A percentile compares a stretch with the other conserved stretches of the same genome.
Conservation (phyloP, 2,113 vertebrate species). For the Atherinomorus stipes region DNA sequence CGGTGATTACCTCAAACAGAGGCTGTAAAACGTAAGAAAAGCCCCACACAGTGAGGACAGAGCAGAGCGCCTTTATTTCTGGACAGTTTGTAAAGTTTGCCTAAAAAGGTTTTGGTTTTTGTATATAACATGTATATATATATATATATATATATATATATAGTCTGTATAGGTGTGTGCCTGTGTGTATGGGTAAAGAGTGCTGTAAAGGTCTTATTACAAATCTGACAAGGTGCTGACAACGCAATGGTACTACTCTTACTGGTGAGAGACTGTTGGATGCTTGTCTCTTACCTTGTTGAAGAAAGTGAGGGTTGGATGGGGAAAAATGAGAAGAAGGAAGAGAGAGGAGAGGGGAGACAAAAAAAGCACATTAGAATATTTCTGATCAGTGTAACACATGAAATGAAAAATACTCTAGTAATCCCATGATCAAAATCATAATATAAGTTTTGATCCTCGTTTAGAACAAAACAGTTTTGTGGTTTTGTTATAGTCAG, state of each 20-base stretch:
- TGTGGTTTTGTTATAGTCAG: too few species aligned
- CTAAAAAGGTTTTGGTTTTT: slow-evolving; percentile 24
- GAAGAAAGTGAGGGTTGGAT: neutral
- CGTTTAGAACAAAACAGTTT: too few species aligned
- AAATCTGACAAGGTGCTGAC: slow-evolving; percentile 38
- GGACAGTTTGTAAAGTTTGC: slow-evolving; percentile 6
- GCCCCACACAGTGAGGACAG: slow-evolving; percentile 3
- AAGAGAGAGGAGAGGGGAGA: neutral
- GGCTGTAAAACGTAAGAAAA: slow-evolving; percentile 27
- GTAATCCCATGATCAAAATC: too few species aligned
- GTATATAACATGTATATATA: neutral
- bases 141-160: neutral
- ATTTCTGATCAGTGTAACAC: slow-evolving; percentile 2
- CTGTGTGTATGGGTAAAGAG: neutral
- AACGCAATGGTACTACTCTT: slow-evolving; percentile 23
- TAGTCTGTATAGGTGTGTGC: neutral
- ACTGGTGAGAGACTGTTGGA: slow-evolving; percentile 26
- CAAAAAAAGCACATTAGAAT: neutral
- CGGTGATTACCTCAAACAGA: slow-evolving; percentile 32
- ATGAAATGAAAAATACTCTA: neutral
- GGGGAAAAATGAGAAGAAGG: too few species aligned
- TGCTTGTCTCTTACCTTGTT: slow-evolving; percentile 70
- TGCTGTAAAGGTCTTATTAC: neutral
- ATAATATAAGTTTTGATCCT: too few species aligned
- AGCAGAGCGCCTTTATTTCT: slow-evolving; percentile 18